phyloP scores from a whole-genome alignment of 2,888 invertebrate genomes.

The Ormyrus labotus region DNA sequence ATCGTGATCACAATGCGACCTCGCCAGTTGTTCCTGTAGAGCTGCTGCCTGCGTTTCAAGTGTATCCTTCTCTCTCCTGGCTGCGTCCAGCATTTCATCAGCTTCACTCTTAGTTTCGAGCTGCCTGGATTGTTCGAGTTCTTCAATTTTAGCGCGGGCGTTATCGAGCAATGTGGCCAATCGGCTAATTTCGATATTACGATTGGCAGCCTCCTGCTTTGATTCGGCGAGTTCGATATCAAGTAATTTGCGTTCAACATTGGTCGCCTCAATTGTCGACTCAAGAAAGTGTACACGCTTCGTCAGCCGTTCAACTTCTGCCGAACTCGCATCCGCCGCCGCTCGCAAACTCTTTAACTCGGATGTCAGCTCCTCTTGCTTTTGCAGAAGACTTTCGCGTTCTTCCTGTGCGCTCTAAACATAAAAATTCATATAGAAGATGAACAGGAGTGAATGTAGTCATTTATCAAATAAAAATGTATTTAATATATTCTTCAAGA shows the following conservation, averaged over 20 bases:
- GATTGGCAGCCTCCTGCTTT: conserved; percentile 85
- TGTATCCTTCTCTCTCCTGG: conserved; percentile 84
- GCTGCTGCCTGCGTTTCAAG: conserved; percentile 83
- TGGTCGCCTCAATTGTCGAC: conserved; percentile 84
- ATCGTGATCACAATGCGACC: conserved; percentile 83
- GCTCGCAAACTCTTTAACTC: conserved; percentile 83
- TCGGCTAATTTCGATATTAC: conserved; percentile 88
- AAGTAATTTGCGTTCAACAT: conserved; percentile 84
- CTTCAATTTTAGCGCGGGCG: conserved; percentile 87
- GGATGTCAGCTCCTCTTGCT: conserved; percentile 87
- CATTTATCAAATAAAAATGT: neutral
- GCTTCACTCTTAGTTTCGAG: conserved; percentile 84
- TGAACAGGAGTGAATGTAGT: neutral
- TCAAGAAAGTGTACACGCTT: conserved; percentile 86
- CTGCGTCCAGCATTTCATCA: conserved; percentile 83
- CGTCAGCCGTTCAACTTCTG: conserved; percentile 82
- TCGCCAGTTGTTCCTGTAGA: conserved; percentile 83
- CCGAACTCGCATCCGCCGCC: conserved; percentile 79
- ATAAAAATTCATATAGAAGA: neutral
- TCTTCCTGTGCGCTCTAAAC: conserved; percentile 86
- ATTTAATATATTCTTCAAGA: neutral
- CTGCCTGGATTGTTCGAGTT: conserved; percentile 83
- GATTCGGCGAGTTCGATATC: conserved; percentile 85
- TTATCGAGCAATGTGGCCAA: conserved; percentile 88
- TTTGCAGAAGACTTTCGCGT: conserved; percentile 83